A percentile compares a stretch with the other conserved stretches of the same genome.
These are phyloP conservation scores for Leptatherina wallacei DNA, from an alignment of 2,797 vertebrate species.

Conservation along the genomic window DNA sequence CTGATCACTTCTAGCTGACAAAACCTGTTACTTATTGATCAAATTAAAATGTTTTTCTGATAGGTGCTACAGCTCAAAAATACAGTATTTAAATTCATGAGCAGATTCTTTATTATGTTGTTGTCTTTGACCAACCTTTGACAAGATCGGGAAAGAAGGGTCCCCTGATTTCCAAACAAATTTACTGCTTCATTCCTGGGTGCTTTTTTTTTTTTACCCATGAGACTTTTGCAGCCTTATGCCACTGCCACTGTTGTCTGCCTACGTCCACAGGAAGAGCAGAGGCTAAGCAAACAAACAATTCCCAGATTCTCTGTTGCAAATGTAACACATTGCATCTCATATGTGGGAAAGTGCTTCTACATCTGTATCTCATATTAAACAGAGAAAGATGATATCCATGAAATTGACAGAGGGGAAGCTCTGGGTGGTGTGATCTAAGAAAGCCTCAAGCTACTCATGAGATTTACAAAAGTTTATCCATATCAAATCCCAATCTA, in stretches of 20 bases:
- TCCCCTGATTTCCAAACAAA: conserved; percentile 25
- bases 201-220: conserved; percentile 22
- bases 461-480: conserved; percentile 46
- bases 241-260: conserved; percentile 41
- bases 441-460: conserved; percentile 43
- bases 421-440: conserved; percentile 44
- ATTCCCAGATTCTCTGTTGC: conserved; percentile 12
- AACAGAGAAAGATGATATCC: conserved; percentile 63
- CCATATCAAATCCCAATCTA: conserved; percentile 45
- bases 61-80: not conserved
- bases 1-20: not conserved
- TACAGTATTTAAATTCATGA: conserved; percentile 9
- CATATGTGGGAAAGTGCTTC: conserved; percentile 70
- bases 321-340: conserved; percentile 31
- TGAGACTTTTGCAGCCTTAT: conserved; percentile 34
- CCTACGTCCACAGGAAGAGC: conserved; percentile 63
- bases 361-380: conserved; percentile 72
- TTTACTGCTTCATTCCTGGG: conserved; percentile 15
- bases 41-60: conserved; percentile 1
- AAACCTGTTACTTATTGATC: not conserved
- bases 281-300: conserved; percentile 66
- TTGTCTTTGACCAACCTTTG: conserved; percentile 16
- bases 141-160: conserved; percentile 22
- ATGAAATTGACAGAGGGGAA: conserved; percentile 58
- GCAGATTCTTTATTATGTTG: not conserved